These are phyloP conservation scores for Ormyrus pomaceus DNA, from an alignment of 2,888 invertebrate species.

Conservation along the genomic window DNA sequence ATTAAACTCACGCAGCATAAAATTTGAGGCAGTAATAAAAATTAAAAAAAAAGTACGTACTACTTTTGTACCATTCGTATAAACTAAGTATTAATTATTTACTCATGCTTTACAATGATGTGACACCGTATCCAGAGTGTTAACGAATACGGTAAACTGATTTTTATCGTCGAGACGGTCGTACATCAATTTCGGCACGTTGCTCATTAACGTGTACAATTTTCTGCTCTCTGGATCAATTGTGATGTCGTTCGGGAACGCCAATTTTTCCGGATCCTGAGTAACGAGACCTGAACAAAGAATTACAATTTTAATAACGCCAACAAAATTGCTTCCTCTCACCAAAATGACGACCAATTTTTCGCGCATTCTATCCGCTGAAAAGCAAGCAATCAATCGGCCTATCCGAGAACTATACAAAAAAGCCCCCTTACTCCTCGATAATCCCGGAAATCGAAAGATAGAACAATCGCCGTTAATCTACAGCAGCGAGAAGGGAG, in stretches of 20 bases:
- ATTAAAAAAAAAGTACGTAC: neutral
- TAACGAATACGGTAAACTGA: constrained; percentile 38
- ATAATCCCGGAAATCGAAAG: neutral
- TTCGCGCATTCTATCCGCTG: no score
- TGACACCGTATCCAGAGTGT: constrained; percentile 33
- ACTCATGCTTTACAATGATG: constrained; percentile 43
- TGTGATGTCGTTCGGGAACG: constrained; percentile 86
- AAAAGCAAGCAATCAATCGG: no score
- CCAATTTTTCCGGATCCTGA: constrained; percentile 81
- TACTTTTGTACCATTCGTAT: no score
- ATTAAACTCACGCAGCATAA: neutral
- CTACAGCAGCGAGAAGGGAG: neutral
- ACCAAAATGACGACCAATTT: neutral
- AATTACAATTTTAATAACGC: neutral
- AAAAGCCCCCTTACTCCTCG: neutral
- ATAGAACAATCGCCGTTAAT: neutral
- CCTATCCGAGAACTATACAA: neutral
- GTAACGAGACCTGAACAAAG: constrained; percentile 80
- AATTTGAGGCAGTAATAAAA: neutral
- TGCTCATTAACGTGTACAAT: constrained; percentile 69
- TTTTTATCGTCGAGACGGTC: constrained; percentile 58
- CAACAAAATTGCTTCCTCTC: no score
- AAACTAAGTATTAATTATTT: no score
- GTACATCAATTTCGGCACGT: constrained; percentile 67
- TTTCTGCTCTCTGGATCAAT: constrained; percentile 63